phyloP scores from a whole-genome alignment of 2,113 vertebrate species.

The Ochotona curzoniae region DNA sequence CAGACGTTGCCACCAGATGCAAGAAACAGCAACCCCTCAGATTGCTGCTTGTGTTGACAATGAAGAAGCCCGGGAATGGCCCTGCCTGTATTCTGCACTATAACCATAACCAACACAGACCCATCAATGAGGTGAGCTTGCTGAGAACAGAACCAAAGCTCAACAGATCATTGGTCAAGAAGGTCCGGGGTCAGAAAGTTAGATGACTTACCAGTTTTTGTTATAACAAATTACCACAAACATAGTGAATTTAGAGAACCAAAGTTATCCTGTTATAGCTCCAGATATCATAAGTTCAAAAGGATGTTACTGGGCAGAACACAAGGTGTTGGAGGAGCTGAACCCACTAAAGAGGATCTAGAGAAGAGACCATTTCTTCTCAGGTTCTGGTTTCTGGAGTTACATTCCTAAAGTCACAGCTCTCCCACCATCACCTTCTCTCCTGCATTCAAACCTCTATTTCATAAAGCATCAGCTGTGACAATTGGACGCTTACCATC shows the following conservation, averaged over 20 bases:
- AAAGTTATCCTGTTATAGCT: not conserved
- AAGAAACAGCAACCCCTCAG: not conserved
- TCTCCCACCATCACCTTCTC: not conserved
- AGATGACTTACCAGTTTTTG: not conserved
- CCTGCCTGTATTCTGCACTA: not conserved
- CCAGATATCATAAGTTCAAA: not conserved
- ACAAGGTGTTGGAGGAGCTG: not conserved
- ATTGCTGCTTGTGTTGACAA: not conserved
- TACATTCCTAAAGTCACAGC: not conserved
- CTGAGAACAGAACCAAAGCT: not conserved
- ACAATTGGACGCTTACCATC: not conserved
- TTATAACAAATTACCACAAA: not conserved
- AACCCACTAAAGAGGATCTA: fast-evolving
- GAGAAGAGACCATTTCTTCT: not conserved
- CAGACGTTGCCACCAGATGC: not conserved
- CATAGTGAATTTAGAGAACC: not conserved
- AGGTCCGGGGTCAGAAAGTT: not conserved
- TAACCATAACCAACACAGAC: not conserved
- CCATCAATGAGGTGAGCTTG: not conserved
- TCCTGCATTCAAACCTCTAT: not conserved
- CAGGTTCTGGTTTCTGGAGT: not conserved
- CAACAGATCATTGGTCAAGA: not conserved
- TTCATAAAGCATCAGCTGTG: not conserved
- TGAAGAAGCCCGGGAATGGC: not conserved
- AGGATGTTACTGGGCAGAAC: not conserved